Base-by-base conservation (phyloP, 2,797 vertebrate genomes). In the Furcifer pardalis region DNA sequence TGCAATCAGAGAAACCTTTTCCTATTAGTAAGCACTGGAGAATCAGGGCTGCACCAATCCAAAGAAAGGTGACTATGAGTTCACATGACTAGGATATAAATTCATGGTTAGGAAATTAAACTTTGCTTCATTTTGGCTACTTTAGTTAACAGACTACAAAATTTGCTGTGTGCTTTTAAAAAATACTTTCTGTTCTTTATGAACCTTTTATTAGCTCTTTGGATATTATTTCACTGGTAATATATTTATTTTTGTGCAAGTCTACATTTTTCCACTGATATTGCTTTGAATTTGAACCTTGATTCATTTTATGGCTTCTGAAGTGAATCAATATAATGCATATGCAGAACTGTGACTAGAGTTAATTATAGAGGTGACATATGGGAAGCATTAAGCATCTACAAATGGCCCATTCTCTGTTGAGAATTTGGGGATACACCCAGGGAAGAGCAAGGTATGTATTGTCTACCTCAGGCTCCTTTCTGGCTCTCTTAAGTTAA, bases 11-110 rank as follows among this genome's bases (percentile, higher is more conserved):
- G 71, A 87, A 84, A 78, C 56, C 82, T 91, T 92, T 91, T 79
- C 87, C 89, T 2, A 0, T 92, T 92, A 93, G 75, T 90, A 81
- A 52, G n/a, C 63, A 86, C 52, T 6, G 60, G 89, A 90, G 87
- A 82, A 87, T 89, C 83, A 86, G 46, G 84, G 78, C 59, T 60
- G 79, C 84, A 88, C 90, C 91, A 92, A 85, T 89, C 89, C 88
- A 75, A 56, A 83, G 86, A 90, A 90, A 89, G 91, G 92, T 94
- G 88, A 93, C 87, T 88, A 72, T 0, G 8, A 93, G 92, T 93
- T 94, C 90, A 91, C 1, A 2, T 74, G 85, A 85, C 81, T 89
- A 81, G 76, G 75, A 81, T 79, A 81, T 79, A 82, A 82, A 73
- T 25, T 82, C 60, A 73, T 78, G 66, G 66, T 65, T 78, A 82